Evolutionary conservation across 1,140 invertebrate species (phyloP), one percentile per base, ranked within the genome.

Genomic region (Glossosoma conforme): DNA sequence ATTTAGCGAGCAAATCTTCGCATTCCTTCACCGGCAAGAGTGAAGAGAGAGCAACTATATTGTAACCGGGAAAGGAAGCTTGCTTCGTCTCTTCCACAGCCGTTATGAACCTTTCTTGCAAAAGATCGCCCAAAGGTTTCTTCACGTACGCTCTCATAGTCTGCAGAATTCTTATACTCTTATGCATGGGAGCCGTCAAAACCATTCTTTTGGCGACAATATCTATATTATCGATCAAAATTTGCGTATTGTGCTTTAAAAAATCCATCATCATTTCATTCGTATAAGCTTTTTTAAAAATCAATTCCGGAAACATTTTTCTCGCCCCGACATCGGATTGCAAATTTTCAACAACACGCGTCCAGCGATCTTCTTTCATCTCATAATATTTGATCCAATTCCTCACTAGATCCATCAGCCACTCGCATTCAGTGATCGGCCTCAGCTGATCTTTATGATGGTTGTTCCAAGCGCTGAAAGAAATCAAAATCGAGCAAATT

Each of bases 381-480:
- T 33, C 25, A 11, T 24, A 10, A 6, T 40, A 24, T 10, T 43
- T 6, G 4, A 47, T 13, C 44, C 36, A 41, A n/a, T n/a, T 14
- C 18, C 41, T 57, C 2, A 57, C 10, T 2, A 11, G 22, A 2
- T 45, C 25, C 33, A 57, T 13, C 22, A 57, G 21, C 55, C 55
- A 57, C 1, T 15, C 24, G 35, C 18, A 11, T n/a, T 44, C 35
- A 8, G 13, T 3, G n/a, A 44, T 19, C 2, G 18, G 15, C 15
- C 30, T 50, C 2, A 1, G 25, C 14, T 46, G 15, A 14, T 35
- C 10, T 22, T 9, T 3, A 30, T 25, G 24, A n/a, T 6, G 6
- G 35, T 37, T 37, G n/a, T 37, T 44, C 21, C 18, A 52, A n/a
- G 19, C 3, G 8, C 20, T n/a, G 18, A 25, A 50, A 6, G 41